Base-by-base conservation (phyloP, 2,888 invertebrate species). In the Caenorhabditis panamensis region DNA sequence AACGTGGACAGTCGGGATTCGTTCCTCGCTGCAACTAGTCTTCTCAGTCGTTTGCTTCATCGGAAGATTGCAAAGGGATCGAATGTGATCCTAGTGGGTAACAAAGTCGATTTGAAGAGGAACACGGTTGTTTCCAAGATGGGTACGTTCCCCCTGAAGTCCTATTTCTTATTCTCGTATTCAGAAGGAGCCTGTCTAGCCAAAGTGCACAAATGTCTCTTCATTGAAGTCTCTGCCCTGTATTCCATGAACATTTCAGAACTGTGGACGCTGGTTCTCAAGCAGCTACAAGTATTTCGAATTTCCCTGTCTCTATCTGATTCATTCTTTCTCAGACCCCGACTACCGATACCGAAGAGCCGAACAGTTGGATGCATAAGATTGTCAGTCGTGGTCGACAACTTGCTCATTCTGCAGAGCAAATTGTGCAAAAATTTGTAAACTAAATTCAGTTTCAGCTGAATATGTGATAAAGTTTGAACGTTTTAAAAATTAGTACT, bases 91-190 rank as follows among this genome's bases (percentile, higher is more conserved):
- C 76, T 89, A 18, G 84, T 89, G 18, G 89, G 85, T n/a, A 89
- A 89, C 64, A 89, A 89, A 68, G 72, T 88, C n/a, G 89, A 89
- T 61, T 71, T 90, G 66, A 89, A 89, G 61, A 53, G 89, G 67
- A 88, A 88, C 56, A 84, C 88, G 72, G 84, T 86, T 11, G 88
- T 89, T 36, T 82, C 84, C 5, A 78, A 83, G 44, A 82, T 89
- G 24, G 89, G 89, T 63, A 20, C 18, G n/a, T 31, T 26, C 28
- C 37, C 11, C 8, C 8, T 9, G 8, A 31, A 41, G 4, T 5
- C 18, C 36, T 59, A 4, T 11, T 24, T 18, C 36, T n/a, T n/a
- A n/a, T n/a, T n/a, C 31, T 2, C 28, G 11, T 59, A 9, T 87
- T 26, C 67, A 89, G 89, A 89, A 84, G 89, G 89, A 9, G 83